Base-by-base conservation (phyloP, 1,140 invertebrate genomes). In the Antheraea pernyi region DNA sequence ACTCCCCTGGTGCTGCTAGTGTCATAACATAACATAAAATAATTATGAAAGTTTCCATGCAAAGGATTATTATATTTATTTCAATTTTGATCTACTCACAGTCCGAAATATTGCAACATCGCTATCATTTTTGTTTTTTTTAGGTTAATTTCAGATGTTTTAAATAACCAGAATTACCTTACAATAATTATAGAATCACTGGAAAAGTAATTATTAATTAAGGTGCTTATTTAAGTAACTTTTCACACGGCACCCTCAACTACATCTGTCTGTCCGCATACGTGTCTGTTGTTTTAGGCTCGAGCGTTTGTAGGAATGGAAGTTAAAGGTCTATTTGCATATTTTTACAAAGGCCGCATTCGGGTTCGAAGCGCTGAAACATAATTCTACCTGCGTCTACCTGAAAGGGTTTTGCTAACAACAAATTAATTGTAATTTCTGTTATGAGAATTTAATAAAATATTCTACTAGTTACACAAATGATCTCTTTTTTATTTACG, bases 401-500 rank as follows among this genome's bases (percentile, higher is more conserved):
- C 46, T 53, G 46, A 53, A 53, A 53, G 46, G 46, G 46, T 53
- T 53, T 53, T 53, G 46, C 6, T 53, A n/a, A 53, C 46, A 53
- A 53, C 11, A 53, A 53, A 53, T 53, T 53, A 53, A 53, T 53
- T 53, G 11, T 53, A 53, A 53, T 53, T 53, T 53, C 46, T 53
- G 16, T 53, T 53, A n/a, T 13, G 10, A 16, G 13, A 13, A 53
- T 53, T 53, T 53, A 53, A 53, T 53, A n/a, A 53, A 53, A 16
- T n/a, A 42, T 7, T 0, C 13, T 53, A 16, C 46, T 53, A 53
- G 46, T 16, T 53, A 16, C 5, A 16, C 9, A 16, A 53, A 6
- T 53, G 10, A 16, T 2, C 10, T 53, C 46, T 16, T 53, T 13
- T 53, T 0, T 53, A 53, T 11, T 42, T 53, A 53, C 46, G 11